Conservation (phyloP, 2,888 invertebrate genomes). For the Actias luna region DNA sequence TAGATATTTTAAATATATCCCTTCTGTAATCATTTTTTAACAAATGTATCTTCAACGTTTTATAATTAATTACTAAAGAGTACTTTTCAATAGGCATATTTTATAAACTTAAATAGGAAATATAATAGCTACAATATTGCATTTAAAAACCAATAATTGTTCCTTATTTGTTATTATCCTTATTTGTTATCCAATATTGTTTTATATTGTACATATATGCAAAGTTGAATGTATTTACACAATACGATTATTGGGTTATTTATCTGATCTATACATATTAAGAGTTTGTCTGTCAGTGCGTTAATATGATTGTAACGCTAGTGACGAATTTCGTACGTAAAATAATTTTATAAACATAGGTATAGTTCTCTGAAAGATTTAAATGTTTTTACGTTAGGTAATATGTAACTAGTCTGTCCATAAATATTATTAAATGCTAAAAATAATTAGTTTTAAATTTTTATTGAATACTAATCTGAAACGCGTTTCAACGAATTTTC, state of each 20-base stretch:
- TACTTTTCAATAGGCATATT: not conserved
- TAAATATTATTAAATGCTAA: too few relatives aligned
- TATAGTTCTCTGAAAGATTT: too few relatives aligned
- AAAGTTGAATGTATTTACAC: not conserved
- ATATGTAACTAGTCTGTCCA: too few relatives aligned
- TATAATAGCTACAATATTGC: not conserved
- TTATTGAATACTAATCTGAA: too few relatives aligned
- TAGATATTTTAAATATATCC: not conserved
- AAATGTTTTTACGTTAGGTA: too few relatives aligned
- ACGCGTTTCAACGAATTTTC: too few relatives aligned
- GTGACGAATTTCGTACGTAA: too few relatives aligned
- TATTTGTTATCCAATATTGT: not conserved
- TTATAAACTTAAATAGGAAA: not conserved
- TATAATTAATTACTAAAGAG: not conserved
- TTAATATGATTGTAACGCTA: too few relatives aligned
- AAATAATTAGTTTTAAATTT: too few relatives aligned
- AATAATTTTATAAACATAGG: too few relatives aligned
- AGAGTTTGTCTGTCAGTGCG: too few relatives aligned
- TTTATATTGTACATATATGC: not conserved
- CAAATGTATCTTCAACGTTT: not conserved
- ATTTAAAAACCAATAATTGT: not conserved
- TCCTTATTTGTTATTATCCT: not conserved
- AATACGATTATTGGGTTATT: not conserved
- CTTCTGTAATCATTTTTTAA: not conserved
- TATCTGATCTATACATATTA: too few relatives aligned